A percentile compares a stretch with the other conserved stretches of the same genome.
phyloP scores from a whole-genome alignment of 2,797 vertebrate species.

The Paramormyrops hopkinsi region DNA sequence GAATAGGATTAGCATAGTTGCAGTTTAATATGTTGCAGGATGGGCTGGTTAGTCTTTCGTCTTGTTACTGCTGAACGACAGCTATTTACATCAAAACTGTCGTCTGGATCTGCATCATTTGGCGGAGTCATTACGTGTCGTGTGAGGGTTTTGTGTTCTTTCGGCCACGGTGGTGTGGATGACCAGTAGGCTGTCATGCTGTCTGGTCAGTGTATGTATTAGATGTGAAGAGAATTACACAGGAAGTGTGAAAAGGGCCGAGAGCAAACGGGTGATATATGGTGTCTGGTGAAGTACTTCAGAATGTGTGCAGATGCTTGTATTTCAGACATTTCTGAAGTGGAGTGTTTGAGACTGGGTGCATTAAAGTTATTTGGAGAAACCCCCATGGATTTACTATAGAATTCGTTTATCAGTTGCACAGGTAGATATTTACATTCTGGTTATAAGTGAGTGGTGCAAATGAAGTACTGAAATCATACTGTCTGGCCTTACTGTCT shows the following conservation, averaged over 20 bases:
- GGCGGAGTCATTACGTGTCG: background rate
- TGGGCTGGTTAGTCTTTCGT: background rate
- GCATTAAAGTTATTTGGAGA: background rate
- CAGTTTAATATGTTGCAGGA: background rate
- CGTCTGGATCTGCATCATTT: background rate
- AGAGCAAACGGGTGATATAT: background rate
- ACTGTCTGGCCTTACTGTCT: background rate
- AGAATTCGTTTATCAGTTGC: background rate
- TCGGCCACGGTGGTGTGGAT: background rate
- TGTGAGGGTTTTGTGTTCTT: background rate
- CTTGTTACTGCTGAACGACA: background rate
- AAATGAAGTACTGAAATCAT: background rate
- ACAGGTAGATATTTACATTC: background rate
- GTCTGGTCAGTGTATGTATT: background rate
- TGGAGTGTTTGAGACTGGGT: background rate
- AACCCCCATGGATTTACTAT: background rate
- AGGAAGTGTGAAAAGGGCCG: background rate
- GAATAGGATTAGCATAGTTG: background rate
- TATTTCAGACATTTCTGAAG: background rate
- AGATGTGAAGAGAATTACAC: background rate
- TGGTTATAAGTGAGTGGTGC: background rate
- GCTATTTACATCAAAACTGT: background rate
- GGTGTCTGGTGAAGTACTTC: background rate
- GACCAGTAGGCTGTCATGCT: background rate
- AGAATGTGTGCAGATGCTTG: background rate